These are phyloP conservation scores for Temnothorax unifasciatus DNA, from an alignment of 2,888 invertebrate genomes.

Conservation along the genomic window DNA sequence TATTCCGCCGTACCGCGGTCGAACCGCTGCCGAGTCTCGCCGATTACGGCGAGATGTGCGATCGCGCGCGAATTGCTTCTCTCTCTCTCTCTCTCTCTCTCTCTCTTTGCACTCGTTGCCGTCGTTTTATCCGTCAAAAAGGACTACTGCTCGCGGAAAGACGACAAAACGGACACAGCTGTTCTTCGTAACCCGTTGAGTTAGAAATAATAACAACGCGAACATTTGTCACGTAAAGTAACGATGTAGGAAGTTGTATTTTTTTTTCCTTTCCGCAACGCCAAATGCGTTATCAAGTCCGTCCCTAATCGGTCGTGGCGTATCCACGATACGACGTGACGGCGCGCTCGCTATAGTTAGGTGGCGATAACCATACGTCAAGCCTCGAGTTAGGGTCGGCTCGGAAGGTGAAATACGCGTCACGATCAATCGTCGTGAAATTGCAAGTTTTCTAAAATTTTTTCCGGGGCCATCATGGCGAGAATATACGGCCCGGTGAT, in stretches of 20 bases:
- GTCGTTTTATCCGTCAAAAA: not conserved
- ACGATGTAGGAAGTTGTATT: not conserved
- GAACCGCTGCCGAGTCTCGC: not conserved
- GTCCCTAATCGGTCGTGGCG: constrained; percentile 12
- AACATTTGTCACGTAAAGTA: not conserved
- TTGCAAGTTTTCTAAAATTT: constrained; percentile 43
- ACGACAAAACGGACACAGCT: not conserved
- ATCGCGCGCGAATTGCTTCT: not conserved
- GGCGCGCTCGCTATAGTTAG: constrained; percentile 3
- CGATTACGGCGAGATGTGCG: constrained; percentile 8
- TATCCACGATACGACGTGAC: not conserved
- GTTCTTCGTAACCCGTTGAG: not conserved
- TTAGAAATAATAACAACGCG: not conserved
- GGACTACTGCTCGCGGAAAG: not conserved
- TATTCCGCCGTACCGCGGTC: constrained; percentile 24
- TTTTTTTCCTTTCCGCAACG: not conserved
- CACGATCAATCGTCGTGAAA: constrained; percentile 56
- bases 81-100: not conserved
- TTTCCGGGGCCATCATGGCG: constrained; percentile 33
- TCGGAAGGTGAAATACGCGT: constrained; percentile 52
- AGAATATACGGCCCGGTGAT: constrained; percentile 40
- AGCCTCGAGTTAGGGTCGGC: constrained; percentile 39
- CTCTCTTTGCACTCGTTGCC: not conserved
- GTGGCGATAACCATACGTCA: constrained; percentile 49
- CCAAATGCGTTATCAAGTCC: not conserved